A percentile compares a stretch with the other conserved stretches of the same genome.
These are phyloP conservation scores for Mobula hypostoma DNA, from an alignment of 2,113 vertebrate genomes.

Conservation along the genomic window DNA sequence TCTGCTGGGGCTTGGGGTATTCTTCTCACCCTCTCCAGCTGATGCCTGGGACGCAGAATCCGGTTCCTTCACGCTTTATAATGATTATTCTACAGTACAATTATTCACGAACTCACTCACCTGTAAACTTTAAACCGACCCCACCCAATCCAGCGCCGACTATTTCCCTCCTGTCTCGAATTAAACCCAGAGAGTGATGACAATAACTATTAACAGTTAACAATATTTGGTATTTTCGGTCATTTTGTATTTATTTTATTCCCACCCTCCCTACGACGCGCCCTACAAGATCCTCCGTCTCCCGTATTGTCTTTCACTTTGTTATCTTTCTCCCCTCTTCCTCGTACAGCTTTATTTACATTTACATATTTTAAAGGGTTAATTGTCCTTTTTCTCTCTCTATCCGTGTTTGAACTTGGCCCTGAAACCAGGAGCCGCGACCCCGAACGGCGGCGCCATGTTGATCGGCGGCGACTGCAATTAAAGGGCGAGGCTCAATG, in stretches of 20 bases:
- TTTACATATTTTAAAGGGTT: too few species aligned
- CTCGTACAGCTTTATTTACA: too few species aligned
- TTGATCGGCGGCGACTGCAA: background rate
- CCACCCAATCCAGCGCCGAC: background rate
- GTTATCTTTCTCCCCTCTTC: too few species aligned
- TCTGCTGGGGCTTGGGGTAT: too few species aligned
- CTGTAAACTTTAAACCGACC: too few species aligned
- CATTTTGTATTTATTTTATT: too few species aligned
- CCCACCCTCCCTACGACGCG: too few species aligned
- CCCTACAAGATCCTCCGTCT: too few species aligned
- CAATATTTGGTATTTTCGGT: too few species aligned
- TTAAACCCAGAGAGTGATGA: background rate
- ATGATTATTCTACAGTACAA: background rate
- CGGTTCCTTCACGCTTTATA: background rate
- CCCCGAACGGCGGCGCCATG: background rate
- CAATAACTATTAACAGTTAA: background rate
- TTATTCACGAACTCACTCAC: background rate
- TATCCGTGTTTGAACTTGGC: background rate
- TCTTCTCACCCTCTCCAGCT: background rate
- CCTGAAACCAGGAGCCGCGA: background rate
- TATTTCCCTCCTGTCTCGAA: background rate
- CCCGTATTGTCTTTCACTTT: too few species aligned
- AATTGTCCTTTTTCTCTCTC: background rate
- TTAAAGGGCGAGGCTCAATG: background rate
- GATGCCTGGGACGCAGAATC: background rate